phyloP scores from a whole-genome alignment of 92 coral and sea anemone genomes.

The Palythoa grandiflora region DNA sequence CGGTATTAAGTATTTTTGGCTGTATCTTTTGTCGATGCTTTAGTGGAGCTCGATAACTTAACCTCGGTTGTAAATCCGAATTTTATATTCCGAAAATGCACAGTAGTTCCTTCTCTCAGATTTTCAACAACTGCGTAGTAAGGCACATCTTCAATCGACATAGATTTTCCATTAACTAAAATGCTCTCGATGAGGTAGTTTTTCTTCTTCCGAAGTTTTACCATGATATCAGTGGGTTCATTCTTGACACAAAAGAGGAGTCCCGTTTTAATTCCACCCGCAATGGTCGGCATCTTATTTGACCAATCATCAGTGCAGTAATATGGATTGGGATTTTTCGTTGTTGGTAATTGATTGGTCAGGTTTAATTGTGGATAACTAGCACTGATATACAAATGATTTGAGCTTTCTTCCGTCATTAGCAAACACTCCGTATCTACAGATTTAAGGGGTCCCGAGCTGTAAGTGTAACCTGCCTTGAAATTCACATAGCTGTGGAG shows the following conservation, averaged over 20 bases:
- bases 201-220: not conserved
- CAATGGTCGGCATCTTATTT: slow-evolving; percentile 12
- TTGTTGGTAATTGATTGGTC: not conserved
- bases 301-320: slow-evolving; percentile 40
- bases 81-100: slow-evolving; percentile 9
- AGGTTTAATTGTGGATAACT: slow-evolving; percentile 33
- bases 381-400: slow-evolving; percentile 16
- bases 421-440: slow-evolving; percentile 17
- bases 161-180: not conserved
- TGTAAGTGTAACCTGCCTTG: slow-evolving; percentile 23
- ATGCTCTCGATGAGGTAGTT: not conserved
- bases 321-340: slow-evolving; percentile 34
- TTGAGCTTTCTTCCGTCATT: slow-evolving; percentile 13
- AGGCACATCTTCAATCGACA: not conserved
- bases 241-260: slow-evolving; percentile 14
- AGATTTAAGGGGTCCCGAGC: slow-evolving; percentile 22
- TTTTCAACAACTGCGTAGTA: slow-evolving; percentile 1
- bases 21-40: not conserved
- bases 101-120: slow-evolving; percentile 20
- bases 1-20: too few relatives aligned
- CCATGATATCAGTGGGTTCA: slow-evolving; percentile 2
- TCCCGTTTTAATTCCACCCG: slow-evolving; percentile 9
- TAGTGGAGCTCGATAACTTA: not conserved
- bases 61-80: slow-evolving; percentile 36
- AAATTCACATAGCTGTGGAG: slow-evolving; percentile 31